These are phyloP conservation scores for Hydraecia micacea DNA, from an alignment of 2,888 invertebrate genomes.

Conservation along the genomic window DNA sequence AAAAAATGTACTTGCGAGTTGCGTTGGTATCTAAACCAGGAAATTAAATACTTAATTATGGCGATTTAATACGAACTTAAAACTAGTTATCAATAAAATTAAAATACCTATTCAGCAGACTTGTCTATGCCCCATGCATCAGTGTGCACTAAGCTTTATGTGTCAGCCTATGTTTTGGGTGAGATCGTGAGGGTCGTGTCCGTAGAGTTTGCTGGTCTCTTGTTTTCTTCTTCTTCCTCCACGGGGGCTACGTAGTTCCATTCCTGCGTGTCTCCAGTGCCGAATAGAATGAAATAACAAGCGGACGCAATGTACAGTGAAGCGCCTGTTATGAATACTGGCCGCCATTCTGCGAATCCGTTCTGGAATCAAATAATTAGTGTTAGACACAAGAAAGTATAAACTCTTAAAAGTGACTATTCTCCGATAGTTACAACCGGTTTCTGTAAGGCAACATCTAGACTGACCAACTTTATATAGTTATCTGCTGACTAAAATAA, in stretches of 20 bases:
- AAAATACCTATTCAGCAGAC: slow-evolving; percentile 46
- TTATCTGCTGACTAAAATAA: neutral
- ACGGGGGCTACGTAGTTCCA: slow-evolving; percentile 91
- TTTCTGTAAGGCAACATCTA: no score
- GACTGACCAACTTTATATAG: neutral
- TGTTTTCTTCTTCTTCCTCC: slow-evolving; percentile 78
- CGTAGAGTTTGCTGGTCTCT: slow-evolving; percentile 73
- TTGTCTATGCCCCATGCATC: slow-evolving; percentile 12
- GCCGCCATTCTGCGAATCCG: slow-evolving; percentile 94
- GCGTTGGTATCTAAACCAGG: slow-evolving; percentile 8
- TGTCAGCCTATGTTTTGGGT: slow-evolving; percentile 77
- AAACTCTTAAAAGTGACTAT: neutral
- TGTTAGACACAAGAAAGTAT: neutral
- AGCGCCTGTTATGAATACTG: slow-evolving; percentile 93
- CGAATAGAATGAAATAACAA: slow-evolving; percentile 92
- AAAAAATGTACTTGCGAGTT: slow-evolving; percentile 21
- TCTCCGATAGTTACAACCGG: neutral
- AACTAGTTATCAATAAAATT: slow-evolving; percentile 45
- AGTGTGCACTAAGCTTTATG: slow-evolving; percentile 24
- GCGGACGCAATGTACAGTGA: slow-evolving; percentile 93
- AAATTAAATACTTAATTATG: slow-evolving; percentile 56
- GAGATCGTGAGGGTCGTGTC: slow-evolving; percentile 83
- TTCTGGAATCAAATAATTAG: slow-evolving; percentile 88
- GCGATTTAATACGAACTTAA: slow-evolving; percentile 57
- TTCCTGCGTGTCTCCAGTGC: slow-evolving; percentile 92